Percentiles rank a stretch among this genome's conserved stretches.
Conservation (phyloP, 2,797 vertebrate genomes). For the Myotis pilosus region DNA sequence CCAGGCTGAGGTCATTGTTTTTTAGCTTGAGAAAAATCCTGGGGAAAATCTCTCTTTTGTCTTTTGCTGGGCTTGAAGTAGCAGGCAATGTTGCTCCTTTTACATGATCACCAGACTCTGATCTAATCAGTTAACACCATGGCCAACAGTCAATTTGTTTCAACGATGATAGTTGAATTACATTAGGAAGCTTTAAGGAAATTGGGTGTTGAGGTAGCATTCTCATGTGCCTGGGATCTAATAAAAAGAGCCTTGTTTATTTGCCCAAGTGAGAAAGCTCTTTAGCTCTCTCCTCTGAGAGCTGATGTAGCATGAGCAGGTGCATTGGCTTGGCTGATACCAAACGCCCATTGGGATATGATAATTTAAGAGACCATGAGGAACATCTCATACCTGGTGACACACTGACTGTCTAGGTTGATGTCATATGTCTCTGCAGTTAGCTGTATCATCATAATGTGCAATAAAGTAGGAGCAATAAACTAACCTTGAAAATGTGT, state of each 20-base stretch:
- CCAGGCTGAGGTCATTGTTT: not conserved
- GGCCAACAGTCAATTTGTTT: not conserved
- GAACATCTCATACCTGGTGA: not conserved
- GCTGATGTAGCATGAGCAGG: not conserved
- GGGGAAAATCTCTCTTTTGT: not conserved
- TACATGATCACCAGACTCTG: not conserved
- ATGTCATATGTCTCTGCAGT: not conserved
- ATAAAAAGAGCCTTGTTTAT: not conserved
- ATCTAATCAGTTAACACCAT: not conserved
- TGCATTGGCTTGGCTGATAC: not conserved
- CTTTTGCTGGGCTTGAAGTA: not conserved
- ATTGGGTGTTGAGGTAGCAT: not conserved
- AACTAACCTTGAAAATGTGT: not conserved
- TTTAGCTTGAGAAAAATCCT: not conserved
- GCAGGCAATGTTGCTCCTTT: not conserved
- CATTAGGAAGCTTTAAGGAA: slow-evolving; percentile 15
- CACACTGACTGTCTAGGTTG: not conserved
- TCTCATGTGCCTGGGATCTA: not conserved
- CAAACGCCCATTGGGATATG: not conserved
- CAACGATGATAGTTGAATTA: not conserved
- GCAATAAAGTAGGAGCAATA: not conserved
- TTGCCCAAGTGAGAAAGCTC: not conserved
- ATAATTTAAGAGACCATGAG: not conserved
- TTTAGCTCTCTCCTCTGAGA: not conserved
- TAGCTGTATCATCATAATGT: not conserved